Conservation (phyloP, 2,113 vertebrate genomes). For the Alligator mississippiensis region DNA sequence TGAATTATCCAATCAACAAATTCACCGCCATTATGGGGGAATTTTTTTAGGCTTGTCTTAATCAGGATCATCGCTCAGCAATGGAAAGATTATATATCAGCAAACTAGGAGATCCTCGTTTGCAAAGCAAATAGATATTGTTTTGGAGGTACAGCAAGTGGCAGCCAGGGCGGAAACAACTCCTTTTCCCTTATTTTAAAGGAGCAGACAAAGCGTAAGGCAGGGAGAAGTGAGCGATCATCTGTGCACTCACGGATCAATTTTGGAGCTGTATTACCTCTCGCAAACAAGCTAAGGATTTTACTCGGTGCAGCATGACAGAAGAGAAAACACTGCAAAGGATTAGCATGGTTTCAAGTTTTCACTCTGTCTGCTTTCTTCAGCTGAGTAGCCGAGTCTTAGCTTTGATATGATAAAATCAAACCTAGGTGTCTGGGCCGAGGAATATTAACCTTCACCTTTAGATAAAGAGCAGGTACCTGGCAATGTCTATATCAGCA, state of each 20-base stretch:
- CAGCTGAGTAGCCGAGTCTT: background rate
- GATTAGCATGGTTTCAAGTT: background rate
- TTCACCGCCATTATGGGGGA: background rate
- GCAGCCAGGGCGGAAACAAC: background rate
- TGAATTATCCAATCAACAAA: background rate
- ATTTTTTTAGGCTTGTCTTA: background rate
- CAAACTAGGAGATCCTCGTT: background rate
- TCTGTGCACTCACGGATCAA: background rate
- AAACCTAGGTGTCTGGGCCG: background rate
- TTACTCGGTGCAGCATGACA: background rate
- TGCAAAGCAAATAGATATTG: background rate
- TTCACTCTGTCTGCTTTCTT: background rate
- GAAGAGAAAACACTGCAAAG: background rate
- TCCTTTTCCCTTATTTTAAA: rapidly evolving
- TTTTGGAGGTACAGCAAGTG: background rate
- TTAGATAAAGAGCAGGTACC: background rate
- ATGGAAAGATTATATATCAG: rapidly evolving
- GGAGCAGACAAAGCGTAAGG: background rate
- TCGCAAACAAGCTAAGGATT: background rate
- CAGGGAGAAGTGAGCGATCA: background rate
- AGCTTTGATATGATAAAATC: conserved; percentile 13
- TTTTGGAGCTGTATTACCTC: background rate
- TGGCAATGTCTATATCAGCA: background rate
- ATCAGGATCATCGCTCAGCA: background rate
- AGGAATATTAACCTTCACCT: background rate